Evolutionary conservation across 92 coral and sea anemone genomes (phyloP), one percentile per base, ranked within the genome.

Genomic region (Palythoa heliodiscus): DNA sequence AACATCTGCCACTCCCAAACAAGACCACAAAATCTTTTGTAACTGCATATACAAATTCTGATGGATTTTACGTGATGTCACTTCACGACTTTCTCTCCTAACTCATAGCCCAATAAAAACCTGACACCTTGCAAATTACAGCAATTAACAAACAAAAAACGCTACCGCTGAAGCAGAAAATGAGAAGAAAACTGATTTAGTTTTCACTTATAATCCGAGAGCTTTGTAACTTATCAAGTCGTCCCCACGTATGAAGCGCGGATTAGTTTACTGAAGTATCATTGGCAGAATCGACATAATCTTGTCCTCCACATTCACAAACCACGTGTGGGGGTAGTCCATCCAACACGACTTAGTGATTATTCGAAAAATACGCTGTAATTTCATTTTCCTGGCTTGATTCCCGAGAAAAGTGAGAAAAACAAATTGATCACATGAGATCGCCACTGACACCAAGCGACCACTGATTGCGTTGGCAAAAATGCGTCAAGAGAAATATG

Each of bases 1-100:
- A 29, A 13, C 74, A 80, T 53, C 75, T 80, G 84, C 84, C 84
- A 70, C 73, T 66, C 84, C 84, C 84, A 1, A 80, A 23, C 47
- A 57, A 11, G 68, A 58, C 55, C 53, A 57, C 82, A 77, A 57
- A 68, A 80, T 22, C 23, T 61, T 2, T 23, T 24, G 15, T 52
- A 80, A 64, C 84, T 63, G 16, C 63, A 20, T 35, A 29, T 29
- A 29, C 1, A 67, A 23, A 25, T 50, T 48, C 48, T 24, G 60
- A 23, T 38, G 13, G 55, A 22, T 75, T 25, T 66, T 80, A 64
- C 73, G 58, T 64, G 84, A 64, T 80, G 43, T 20, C 74, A 80
- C 40, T 12, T 43, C 43, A 57, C 0, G 9, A 5, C 1, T 13
- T 9, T 11, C 47, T 64, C 60, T 22, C 74, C n/a, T 43, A 43